phyloP scores from a whole-genome alignment of 2,797 vertebrate species.

The Etheostoma nigrum region DNA sequence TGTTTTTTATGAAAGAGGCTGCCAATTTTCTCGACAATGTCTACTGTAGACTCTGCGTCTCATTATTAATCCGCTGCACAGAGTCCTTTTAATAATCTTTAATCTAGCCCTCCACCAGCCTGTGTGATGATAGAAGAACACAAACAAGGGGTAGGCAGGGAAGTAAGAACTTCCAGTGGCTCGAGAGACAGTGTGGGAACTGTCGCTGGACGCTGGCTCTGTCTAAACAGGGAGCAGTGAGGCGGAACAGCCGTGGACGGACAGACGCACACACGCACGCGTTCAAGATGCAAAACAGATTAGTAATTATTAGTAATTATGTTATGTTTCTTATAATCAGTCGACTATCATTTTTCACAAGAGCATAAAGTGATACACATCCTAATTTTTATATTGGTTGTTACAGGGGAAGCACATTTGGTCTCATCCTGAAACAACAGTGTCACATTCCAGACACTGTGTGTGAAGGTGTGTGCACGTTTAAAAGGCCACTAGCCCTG shows the following conservation, averaged over 20 bases:
- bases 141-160: slow-evolving; percentile 20
- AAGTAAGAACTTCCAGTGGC: slow-evolving; percentile 41
- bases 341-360: slow-evolving; percentile 17
- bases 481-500: slow-evolving; percentile 23
- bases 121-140: slow-evolving; percentile 22
- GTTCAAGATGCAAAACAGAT: not conserved
- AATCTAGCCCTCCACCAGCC: not conserved
- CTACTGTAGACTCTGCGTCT: not conserved
- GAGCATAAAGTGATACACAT: slow-evolving; percentile 2
- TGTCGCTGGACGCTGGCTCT: slow-evolving; percentile 37
- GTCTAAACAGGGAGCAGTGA: slow-evolving; percentile 53
- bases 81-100: slow-evolving; percentile 32
- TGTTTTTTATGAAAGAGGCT: not conserved
- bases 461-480: not conserved
- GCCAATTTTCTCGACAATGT: no score
- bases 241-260: slow-evolving; percentile 59
- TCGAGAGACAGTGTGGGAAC: slow-evolving; percentile 70
- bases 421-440: slow-evolving; percentile 50
- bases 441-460: slow-evolving; percentile 51
- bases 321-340: slow-evolving; percentile 4
- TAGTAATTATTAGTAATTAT: not conserved
- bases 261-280: not conserved
- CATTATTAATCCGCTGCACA: slow-evolving; percentile 30
- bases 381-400: slow-evolving; percentile 15
- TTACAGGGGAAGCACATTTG: slow-evolving; percentile 22